phyloP scores from a whole-genome alignment of 2,888 invertebrate species.

The Pediacus dermestoides region DNA sequence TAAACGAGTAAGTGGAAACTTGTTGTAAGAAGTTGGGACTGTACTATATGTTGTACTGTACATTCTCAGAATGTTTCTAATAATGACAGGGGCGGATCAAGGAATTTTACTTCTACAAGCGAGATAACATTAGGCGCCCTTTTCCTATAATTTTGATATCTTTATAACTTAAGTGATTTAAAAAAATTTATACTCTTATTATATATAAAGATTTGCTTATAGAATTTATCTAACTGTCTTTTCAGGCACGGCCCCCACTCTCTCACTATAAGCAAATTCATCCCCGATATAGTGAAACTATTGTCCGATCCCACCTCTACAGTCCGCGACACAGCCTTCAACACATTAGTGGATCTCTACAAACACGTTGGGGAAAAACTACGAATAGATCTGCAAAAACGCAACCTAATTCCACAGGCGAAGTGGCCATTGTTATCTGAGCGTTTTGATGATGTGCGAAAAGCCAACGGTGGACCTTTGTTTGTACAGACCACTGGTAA shows the following conservation, averaged over 20 bases:
- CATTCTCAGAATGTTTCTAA: no score
- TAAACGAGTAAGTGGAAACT: conserved; percentile 83
- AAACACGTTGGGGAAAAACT: conserved; percentile 89
- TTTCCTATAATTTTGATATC: no score
- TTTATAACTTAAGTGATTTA: background rate
- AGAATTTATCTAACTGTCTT: conserved; percentile 32
- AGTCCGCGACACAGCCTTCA: conserved; percentile 84
- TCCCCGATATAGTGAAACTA: conserved; percentile 77
- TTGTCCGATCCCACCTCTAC: conserved; percentile 82
- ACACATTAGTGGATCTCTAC: conserved; percentile 85
- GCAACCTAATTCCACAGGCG: conserved; percentile 72
- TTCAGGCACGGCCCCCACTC: conserved; percentile 81
- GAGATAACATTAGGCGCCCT: no score
- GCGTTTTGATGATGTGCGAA: conserved; percentile 82
- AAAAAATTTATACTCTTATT: conserved; percentile 4
- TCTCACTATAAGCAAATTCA: conserved; percentile 74
- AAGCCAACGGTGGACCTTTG: conserved; percentile 69
- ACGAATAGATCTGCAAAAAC: conserved; percentile 75
- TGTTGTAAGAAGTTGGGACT: no score
- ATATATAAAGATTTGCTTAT: no score
- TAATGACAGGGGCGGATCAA: no score
- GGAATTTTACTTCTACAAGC: no score
- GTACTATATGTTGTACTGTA: no score
- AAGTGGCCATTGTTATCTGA: conserved; percentile 69
- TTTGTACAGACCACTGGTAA: conserved; percentile 49